Evolutionary conservation across 2,797 vertebrate species (phyloP), one percentile per base, ranked within the genome.

Genomic region (Nyctalus aviator): DNA sequence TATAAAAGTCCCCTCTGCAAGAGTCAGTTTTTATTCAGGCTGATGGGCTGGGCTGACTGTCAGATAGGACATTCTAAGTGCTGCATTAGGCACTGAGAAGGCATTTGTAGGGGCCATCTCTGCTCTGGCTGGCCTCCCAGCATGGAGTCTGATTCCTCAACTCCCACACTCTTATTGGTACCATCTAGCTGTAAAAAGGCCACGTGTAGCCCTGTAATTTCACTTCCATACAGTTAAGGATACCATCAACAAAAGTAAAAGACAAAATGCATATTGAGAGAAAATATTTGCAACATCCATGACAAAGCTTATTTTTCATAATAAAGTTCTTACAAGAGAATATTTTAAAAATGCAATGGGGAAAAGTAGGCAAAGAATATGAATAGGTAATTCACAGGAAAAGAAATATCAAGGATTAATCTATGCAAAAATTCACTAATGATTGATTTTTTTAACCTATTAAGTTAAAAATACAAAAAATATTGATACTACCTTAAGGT

Each of bases 381-480:
- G 8, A 87, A 32, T n/a, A 95, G 14, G 32, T 41, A 64, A 79
- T 88, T 85, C 15, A 68, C 3, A 73, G 68, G 69, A 71, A 87
- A 91, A 84, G 15, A 86, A 76, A 76, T 48, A 53, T 30, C 71
- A 53, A 77, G 27, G 46, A 10, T 18, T 1, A 69, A 78, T 25
- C 75, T 41, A 41, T 21, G 35, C 15, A 82, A 76, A 84, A 37
- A 37, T 53, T 71, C 46, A 78, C 30, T 37, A 55, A 57, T 75
- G 27, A n/a, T 87, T 78, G 11, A 41, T 76, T 76, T 85, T 91
- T 91, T 35, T 21, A 91, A 68, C 11, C 30, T n/a, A 78, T 81
- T 44, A 53, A 53, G 86, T 73, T 68, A 88, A 32, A 41, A 86
- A 93, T 78, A 82, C 27, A 71, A n/a, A 95, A 94, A 68, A 72